Evolutionary conservation across 1,140 invertebrate genomes (phyloP).

Genomic region (Euschistus heros): DNA sequence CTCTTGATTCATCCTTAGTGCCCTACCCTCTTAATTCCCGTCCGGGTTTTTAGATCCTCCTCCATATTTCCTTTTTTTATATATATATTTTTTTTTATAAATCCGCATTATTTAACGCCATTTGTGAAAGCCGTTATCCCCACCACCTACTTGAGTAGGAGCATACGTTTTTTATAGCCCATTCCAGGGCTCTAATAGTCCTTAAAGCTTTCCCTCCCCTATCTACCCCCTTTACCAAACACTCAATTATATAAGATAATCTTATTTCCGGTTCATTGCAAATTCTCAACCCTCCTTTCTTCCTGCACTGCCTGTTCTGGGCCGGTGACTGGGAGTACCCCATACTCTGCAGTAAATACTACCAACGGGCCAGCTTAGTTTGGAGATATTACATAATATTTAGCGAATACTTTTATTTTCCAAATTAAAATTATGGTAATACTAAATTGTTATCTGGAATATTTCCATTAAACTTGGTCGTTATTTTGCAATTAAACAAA

Average conservation of each 20-base stretch:
- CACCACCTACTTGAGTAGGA: slow-evolving; percentile 21
- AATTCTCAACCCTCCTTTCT: slow-evolving; percentile 3
- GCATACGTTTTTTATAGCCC: slow-evolving; percentile 26
- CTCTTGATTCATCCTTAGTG: slow-evolving; percentile 12
- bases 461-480: too few relatives aligned
- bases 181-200: slow-evolving; percentile 23
- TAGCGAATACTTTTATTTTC: too few relatives aligned
- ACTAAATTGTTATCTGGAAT: too few relatives aligned
- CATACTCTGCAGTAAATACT: not conserved
- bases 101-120: slow-evolving; percentile 19
- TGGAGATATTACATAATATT: too few relatives aligned
- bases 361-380: not conserved
- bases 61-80: slow-evolving; percentile 20
- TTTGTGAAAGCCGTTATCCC: slow-evolving; percentile 16
- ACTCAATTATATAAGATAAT: slow-evolving; percentile 17
- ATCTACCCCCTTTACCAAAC: slow-evolving; percentile 2
- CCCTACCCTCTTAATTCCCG: slow-evolving; percentile 21
- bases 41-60: slow-evolving; percentile 17
- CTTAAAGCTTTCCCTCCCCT: slow-evolving; percentile 21
- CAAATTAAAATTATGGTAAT: too few relatives aligned
- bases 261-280: slow-evolving; percentile 12
- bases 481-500: too few relatives aligned
- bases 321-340: not conserved
- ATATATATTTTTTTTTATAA: slow-evolving; percentile 20
- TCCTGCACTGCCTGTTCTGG: not conserved